Evolutionary conservation across 2,888 invertebrate species (phyloP), one percentile per base, ranked within the genome.

Genomic region (Eupithecia pulchellata): DNA sequence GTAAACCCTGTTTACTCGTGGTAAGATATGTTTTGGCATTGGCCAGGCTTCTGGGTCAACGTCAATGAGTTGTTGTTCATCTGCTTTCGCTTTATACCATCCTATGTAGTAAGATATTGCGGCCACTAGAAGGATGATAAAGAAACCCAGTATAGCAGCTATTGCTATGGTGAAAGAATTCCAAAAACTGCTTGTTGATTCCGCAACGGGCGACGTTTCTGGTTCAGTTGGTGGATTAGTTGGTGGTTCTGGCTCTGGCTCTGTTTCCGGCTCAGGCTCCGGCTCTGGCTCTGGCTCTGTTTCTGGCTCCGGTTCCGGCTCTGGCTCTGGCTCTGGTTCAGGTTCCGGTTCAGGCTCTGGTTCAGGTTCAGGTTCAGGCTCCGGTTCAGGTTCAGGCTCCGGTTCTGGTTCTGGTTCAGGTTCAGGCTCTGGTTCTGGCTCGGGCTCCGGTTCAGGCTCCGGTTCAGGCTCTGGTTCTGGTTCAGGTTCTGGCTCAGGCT

Each of bases 91-190:
- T 5, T 68, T 77, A 29, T 77, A 76, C 75, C 78, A 83, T 11
- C 88, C 88, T 29, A 85, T 60, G 47, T 81, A 77, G 73, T 82
- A 88, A 32, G 79, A 85, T 20, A 73, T 58, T 34, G 75, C 69
- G 25, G 72, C 78, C 5, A 85, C 34, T 57, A 84, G 36, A 4
- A 75, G 64, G 32, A 86, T 36, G 9, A 81, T 39, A 58, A 84
- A 67, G 0, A 84, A 82, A 30, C 34, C 79, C 42, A 29, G 68
- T 11, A 82, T 80, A 75, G 84, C 77, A 9, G 79, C 20, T 39
- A 86, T 84, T 13, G 84, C n/a, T 20, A 86, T 86, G 5, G 82
- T 84, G 6, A 80, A 72, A 4, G 81, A 69, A 65, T 79, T 86
- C 86, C 87, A 87, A 75, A 86, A 85, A 25, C 73, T 36, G 17